phyloP scores from a whole-genome alignment of 1,140 invertebrate species.

The Drosophila grimshawi region DNA sequence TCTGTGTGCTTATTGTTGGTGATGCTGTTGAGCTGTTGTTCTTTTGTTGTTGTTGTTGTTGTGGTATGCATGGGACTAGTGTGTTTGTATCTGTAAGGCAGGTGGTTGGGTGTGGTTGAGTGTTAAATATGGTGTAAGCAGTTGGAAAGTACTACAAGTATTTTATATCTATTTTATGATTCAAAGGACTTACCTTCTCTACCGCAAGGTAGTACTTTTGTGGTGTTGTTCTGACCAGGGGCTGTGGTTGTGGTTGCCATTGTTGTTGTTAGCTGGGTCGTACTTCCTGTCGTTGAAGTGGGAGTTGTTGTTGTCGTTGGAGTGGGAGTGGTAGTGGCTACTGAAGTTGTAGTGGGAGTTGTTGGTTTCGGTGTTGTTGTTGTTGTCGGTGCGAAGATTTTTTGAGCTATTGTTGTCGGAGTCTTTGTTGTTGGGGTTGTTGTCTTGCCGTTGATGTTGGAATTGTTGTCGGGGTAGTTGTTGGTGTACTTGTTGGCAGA shows the following conservation, averaged over 20 bases:
- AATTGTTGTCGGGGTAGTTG: conserved; percentile 3
- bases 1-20: conserved; percentile 16
- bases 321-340: conserved; percentile 86
- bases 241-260: neutral
- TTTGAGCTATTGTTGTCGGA: conserved; percentile 14
- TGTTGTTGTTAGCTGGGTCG: conserved; percentile 12
- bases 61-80: conserved; percentile 50
- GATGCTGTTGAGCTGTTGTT: conserved; percentile 13
- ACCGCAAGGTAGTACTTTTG: conserved; percentile 23
- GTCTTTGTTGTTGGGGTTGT: neutral
- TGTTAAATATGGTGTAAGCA: neutral
- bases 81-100: conserved; percentile 57
- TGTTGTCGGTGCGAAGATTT: too few species aligned
- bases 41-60: conserved; percentile 36
- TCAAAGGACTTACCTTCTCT: conserved; percentile 50
- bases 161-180: neutral
- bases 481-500: conserved; percentile 2
- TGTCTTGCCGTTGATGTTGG: conserved; percentile 3
- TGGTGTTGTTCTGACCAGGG: conserved; percentile 14
- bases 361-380: conserved; percentile 10
- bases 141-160: neutral
- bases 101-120: conserved; percentile 28
- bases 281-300: neutral
- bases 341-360: conserved; percentile 62
- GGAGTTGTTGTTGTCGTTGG: conserved; percentile 84